Evolutionary conservation across 1,140 invertebrate species (phyloP), one percentile per base, ranked within the genome.

Genomic region (Papilio machaon): DNA sequence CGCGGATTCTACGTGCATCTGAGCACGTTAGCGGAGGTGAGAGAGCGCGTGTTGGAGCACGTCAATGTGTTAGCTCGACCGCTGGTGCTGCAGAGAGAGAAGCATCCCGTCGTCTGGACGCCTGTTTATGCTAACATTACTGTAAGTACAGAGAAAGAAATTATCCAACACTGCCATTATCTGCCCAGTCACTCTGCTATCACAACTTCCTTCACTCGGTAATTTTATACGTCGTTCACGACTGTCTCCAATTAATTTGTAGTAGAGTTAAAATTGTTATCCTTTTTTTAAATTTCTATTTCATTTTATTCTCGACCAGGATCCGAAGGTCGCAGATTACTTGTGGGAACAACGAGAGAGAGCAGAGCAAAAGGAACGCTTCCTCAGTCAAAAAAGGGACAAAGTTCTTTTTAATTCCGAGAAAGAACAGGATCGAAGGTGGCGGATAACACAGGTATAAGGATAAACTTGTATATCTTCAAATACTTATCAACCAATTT

Each of bases 1-100:
- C 91, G 96, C 96, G 98, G 99, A 6, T 99, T 98, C 94, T 99
- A 98, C 94, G 98, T 98, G 49, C 98, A 99, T 91, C 96, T 99
- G 54, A 98, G 98, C 77, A 98, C 98, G 38, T 94, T 98, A 84
- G 97, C 98, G 15, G 99, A 99, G 95, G 98, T 99, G 13, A 96
- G 98, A 60, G 99, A 99, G 94, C 97, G 99, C 95, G 98, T 99
- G 9, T 94, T 99, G 81, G 97, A 98, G 89, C 99, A 99, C 91
- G 96, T 99, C 84, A 97, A 98, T 43, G 98, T 99, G 7, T 97
- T 99, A 96, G 98, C 98, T 10, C 95, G 98, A 82, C 98, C 98
- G 0, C 94, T 99, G 82, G 98, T 99, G 17, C 95, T 98, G 81
- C 96, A 96, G 84, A 95, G 96, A 88, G 96, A 96, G n/a, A 95